phyloP scores from a whole-genome alignment of 2,888 invertebrate species.

The Cryptocephalus moraei region DNA sequence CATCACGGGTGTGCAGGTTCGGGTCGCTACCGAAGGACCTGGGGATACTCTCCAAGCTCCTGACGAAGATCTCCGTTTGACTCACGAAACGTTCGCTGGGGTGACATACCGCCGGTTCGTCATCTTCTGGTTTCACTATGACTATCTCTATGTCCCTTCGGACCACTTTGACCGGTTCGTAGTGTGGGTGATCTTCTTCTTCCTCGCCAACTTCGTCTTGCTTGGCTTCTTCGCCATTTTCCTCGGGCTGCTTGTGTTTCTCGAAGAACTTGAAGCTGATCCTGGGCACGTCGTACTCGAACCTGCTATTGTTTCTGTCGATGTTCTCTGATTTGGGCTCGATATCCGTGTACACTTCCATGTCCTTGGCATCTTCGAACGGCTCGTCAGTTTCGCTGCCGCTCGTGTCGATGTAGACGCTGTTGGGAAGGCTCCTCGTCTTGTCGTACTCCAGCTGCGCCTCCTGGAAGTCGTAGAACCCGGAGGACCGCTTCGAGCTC shows the following conservation, averaged over 20 bases:
- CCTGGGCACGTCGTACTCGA: slow-evolving; percentile 35
- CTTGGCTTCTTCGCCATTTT: slow-evolving; percentile 1
- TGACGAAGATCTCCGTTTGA: slow-evolving; percentile 18
- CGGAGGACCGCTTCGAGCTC: slow-evolving; percentile 26
- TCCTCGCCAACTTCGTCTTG: slow-evolving; percentile 12
- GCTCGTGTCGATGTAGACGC: slow-evolving; percentile 21
- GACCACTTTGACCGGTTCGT: slow-evolving; percentile 12
- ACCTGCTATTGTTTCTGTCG: slow-evolving; percentile 21
- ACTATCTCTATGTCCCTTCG: slow-evolving; percentile 30
- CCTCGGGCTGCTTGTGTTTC: slow-evolving; percentile 8
- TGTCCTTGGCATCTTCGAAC: slow-evolving; percentile 25
- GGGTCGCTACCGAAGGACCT: slow-evolving; percentile 35
- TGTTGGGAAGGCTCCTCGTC: slow-evolving; percentile 21
- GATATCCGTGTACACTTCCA: slow-evolving; percentile 21
- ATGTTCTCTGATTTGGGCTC: slow-evolving; percentile 16
- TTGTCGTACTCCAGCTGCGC: slow-evolving; percentile 30
- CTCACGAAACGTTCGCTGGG: slow-evolving; percentile 18
- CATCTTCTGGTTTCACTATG: slow-evolving; percentile 9
- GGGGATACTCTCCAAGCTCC: slow-evolving; percentile 14
- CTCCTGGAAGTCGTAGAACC: slow-evolving; percentile 34
- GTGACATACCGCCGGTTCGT: slow-evolving; percentile 11
- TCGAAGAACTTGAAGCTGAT: slow-evolving; percentile 38
- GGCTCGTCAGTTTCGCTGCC: slow-evolving; percentile 18
- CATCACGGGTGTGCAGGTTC: slow-evolving; percentile 22
- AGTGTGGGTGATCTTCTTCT: slow-evolving; percentile 4